Evolutionary conservation across 1,140 invertebrate genomes (phyloP).

Genomic region (Drosophila teissieri): DNA sequence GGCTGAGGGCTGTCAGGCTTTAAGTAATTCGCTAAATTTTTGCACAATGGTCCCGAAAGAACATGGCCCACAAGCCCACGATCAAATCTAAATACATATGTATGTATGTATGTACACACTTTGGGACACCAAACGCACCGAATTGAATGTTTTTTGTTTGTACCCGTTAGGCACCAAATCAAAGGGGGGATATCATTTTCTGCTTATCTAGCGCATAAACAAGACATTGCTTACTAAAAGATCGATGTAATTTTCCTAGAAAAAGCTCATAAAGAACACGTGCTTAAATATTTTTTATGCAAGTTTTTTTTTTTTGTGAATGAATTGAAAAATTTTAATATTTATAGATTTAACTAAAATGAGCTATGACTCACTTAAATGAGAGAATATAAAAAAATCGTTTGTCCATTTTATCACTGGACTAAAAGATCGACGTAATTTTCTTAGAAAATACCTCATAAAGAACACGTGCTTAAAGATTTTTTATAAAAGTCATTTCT

Average conservation of each 20-base stretch:
- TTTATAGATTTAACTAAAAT: too few species aligned
- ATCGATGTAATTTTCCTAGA: background rate
- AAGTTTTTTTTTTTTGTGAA: background rate
- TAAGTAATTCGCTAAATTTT: conserved; percentile 73
- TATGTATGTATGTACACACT: background rate
- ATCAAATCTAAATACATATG: conserved; percentile 18
- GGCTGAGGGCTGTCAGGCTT: background rate
- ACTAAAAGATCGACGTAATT: background rate
- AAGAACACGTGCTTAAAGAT: background rate
- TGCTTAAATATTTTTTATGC: background rate
- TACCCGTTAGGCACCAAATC: conserved; percentile 7
- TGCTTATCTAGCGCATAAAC: conserved; percentile 16
- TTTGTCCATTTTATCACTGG: background rate
- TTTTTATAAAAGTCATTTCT: background rate
- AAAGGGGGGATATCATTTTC: conserved; percentile 16
- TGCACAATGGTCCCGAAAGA: conserved; percentile 56
- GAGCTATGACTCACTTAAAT: background rate
- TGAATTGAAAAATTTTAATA: too few species aligned
- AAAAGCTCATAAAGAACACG: background rate
- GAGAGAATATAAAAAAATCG: too few species aligned
- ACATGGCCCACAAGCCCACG: conserved; percentile 35
- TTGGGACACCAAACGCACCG: conserved; percentile 24
- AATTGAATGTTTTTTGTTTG: conserved; percentile 2
- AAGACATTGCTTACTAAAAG: conserved; percentile 13
- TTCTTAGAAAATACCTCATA: background rate